Evolutionary conservation across 1,140 invertebrate genomes (phyloP).

Genomic region (Saxidomus purpurata): DNA sequence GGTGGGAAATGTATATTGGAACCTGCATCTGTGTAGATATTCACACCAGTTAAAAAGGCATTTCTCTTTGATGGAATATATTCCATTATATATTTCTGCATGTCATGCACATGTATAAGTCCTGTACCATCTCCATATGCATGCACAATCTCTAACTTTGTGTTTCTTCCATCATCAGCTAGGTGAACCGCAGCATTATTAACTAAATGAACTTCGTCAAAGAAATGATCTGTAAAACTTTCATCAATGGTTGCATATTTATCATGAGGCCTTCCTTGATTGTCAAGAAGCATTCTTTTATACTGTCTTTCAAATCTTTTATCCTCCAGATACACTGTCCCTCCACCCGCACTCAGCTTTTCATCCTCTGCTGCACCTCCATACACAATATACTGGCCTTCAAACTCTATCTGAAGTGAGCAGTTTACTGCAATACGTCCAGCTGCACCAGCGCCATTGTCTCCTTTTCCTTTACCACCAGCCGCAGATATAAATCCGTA

Average conservation of each 20-base stretch:
- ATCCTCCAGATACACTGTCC: slow-evolving; percentile 79
- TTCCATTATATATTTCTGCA: slow-evolving; percentile 73
- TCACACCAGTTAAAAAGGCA: slow-evolving; percentile 76
- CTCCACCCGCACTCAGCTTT: slow-evolving; percentile 71
- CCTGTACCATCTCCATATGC: slow-evolving; percentile 76
- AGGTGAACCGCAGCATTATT: slow-evolving; percentile 75
- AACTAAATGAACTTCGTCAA: slow-evolving; percentile 78
- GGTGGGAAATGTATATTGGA: slow-evolving; percentile 75
- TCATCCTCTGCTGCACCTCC: slow-evolving; percentile 68
- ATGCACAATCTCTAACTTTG: slow-evolving; percentile 69
- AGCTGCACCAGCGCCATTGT: slow-evolving; percentile 76
- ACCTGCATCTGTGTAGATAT: slow-evolving; percentile 75
- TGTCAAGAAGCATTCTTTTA: slow-evolving; percentile 75
- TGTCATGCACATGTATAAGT: slow-evolving; percentile 74
- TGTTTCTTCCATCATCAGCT: slow-evolving; percentile 47
- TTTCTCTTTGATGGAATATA: slow-evolving; percentile 71
- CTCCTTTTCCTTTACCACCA: slow-evolving; percentile 71
- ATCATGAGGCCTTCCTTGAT: slow-evolving; percentile 72
- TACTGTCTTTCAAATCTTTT: slow-evolving; percentile 67
- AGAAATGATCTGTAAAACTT: slow-evolving; percentile 64
- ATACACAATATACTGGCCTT: slow-evolving; percentile 72
- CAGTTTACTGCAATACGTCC: slow-evolving; percentile 78
- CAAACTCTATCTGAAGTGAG: slow-evolving; percentile 68
- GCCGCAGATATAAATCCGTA: slow-evolving; percentile 73
- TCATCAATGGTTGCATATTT: slow-evolving; percentile 78